Conservation (phyloP, 2,888 invertebrate species). For the Onthophagus sagittarius region DNA sequence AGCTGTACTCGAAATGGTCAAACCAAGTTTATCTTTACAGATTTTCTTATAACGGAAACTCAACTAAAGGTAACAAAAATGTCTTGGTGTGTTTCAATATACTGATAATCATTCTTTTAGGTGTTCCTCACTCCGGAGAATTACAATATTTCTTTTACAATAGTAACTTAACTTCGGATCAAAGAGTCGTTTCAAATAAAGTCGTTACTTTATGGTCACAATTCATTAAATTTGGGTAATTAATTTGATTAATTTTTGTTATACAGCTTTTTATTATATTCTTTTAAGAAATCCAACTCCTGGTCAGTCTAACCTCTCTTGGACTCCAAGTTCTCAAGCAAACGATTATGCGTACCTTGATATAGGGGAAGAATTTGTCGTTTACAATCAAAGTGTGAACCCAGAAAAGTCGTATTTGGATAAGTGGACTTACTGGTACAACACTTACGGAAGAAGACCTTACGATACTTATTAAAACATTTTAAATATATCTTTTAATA, state of each 20-base stretch:
- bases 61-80: neutral
- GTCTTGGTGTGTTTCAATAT: neutral
- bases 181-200: neutral
- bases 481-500: neutral
- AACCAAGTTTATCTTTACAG: slow-evolving; percentile 48
- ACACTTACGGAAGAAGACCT: slow-evolving; percentile 33
- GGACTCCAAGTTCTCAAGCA: slow-evolving; percentile 26
- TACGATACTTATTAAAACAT: slow-evolving; percentile 33
- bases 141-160: slow-evolving; percentile 27
- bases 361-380: slow-evolving; percentile 28
- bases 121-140: slow-evolving; percentile 30
- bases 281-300: slow-evolving; percentile 1
- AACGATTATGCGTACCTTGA: slow-evolving; percentile 32
- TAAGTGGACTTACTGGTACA: slow-evolving; percentile 36
- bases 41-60: slow-evolving; percentile 49
- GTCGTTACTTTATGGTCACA: neutral
- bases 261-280: too few relatives aligned
- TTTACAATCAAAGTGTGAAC: slow-evolving; percentile 22
- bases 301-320: slow-evolving; percentile 26
- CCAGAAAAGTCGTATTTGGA: slow-evolving; percentile 29
- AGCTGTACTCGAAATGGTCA: slow-evolving; percentile 48
- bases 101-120: slow-evolving; percentile 17
- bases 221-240: slow-evolving; percentile 1
- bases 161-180: neutral
- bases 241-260: too few relatives aligned